Evolutionary conservation across 2,888 invertebrate species (phyloP).

Genomic region (Pristionchus exspectatus): DNA sequence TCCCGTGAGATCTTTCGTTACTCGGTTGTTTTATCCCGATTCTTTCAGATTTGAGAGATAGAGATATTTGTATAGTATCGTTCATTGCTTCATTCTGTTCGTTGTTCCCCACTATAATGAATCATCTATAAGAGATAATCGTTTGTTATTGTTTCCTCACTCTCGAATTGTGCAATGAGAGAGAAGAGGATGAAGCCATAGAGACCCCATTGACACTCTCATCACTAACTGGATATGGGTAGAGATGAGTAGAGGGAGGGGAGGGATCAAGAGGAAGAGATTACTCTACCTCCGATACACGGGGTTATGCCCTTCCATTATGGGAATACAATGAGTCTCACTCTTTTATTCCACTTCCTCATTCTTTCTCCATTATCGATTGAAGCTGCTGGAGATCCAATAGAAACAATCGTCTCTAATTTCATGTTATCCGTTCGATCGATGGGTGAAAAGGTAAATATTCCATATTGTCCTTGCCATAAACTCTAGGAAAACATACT

Average conservation of each 20-base stretch:
- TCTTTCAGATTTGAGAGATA: neutral
- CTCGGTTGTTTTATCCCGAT: slow-evolving; percentile 23
- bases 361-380: slow-evolving; percentile 5
- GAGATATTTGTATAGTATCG: neutral
- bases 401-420: slow-evolving; percentile 53
- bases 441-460: slow-evolving; percentile 52
- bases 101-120: neutral
- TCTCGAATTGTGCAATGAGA: slow-evolving; percentile 28
- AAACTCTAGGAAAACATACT: no score
- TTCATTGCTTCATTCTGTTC: neutral
- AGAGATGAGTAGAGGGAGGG: slow-evolving; percentile 35
- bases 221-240: slow-evolving; percentile 52
- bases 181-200: neutral
- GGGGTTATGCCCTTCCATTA: neutral
- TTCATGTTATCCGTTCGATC: slow-evolving; percentile 50
- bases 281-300: slow-evolving; percentile 19
- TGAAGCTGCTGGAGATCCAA: slow-evolving; percentile 22
- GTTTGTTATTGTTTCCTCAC: slow-evolving; percentile 25
- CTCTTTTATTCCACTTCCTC: neutral
- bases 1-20: slow-evolving; percentile 29
- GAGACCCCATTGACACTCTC: slow-evolving; percentile 34
- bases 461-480: neutral
- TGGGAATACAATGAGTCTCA: slow-evolving; percentile 24
- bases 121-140: slow-evolving; percentile 16
- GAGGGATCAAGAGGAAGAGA: slow-evolving; percentile 29